Percentiles rank a stretch among this genome's conserved stretches.
Conservation (phyloP, 2,888 invertebrate species). For the Phyllotreta striolata region DNA sequence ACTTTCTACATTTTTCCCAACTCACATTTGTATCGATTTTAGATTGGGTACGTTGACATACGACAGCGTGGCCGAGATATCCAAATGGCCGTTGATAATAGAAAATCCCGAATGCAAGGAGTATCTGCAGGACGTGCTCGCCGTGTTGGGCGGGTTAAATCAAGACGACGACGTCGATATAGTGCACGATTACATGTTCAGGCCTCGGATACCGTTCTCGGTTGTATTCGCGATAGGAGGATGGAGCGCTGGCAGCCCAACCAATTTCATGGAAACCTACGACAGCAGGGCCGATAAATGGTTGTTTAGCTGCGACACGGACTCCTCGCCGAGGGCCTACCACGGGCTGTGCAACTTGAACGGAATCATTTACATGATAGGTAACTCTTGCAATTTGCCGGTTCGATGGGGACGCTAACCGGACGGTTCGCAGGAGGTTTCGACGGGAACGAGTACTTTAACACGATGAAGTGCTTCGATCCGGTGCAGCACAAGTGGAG, state of each 20-base stretch:
- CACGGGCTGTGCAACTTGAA: constrained; percentile 79
- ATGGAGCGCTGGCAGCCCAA: constrained; percentile 85
- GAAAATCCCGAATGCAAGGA: constrained; percentile 50
- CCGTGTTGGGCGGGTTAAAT: constrained; percentile 41
- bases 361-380: constrained; percentile 79
- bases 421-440: constrained; percentile 68
- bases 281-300: constrained; percentile 81
- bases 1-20: no score
- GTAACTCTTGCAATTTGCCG: constrained; percentile 30
- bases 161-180: constrained; percentile 42
- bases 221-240: constrained; percentile 86
- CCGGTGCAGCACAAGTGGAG: constrained; percentile 79
- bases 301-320: constrained; percentile 75
- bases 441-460: constrained; percentile 80
- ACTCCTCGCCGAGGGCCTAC: constrained; percentile 76
- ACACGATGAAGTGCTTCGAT: constrained; percentile 81
- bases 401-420: not conserved
- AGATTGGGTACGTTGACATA: constrained; percentile 70
- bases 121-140: constrained; percentile 50
- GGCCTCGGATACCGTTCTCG: constrained; percentile 78
- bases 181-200: constrained; percentile 42
- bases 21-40: constrained; percentile 55
- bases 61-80: constrained; percentile 47
- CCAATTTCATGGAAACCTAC: constrained; percentile 81
- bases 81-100: constrained; percentile 47